phyloP scores from a whole-genome alignment of 2,113 vertebrate species.

The Catagonus wagneri region DNA sequence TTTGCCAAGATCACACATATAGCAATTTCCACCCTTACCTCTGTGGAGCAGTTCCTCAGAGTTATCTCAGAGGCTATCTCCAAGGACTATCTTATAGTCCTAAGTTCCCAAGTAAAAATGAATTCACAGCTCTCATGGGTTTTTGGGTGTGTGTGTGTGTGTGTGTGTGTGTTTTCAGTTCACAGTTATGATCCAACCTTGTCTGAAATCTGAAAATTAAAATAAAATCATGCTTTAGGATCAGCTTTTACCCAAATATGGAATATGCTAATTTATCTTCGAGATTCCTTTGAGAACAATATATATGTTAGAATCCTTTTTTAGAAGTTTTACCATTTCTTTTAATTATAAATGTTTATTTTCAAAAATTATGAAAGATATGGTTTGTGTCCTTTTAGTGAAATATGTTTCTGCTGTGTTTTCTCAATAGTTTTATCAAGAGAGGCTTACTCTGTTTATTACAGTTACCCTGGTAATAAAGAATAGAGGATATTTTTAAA shows the following conservation, averaged over 20 bases:
- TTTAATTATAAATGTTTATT: conserved; percentile 6
- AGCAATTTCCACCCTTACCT: not conserved
- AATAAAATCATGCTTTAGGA: not conserved
- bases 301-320: not conserved
- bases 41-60: not conserved
- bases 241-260: not conserved
- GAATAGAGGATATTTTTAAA: not conserved
- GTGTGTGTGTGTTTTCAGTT: not conserved
- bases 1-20: not conserved
- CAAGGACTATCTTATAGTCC: not conserved
- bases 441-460: not conserved
- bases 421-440: not conserved
- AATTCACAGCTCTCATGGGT: not conserved
- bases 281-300: not conserved
- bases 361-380: not conserved
- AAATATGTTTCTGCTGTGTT: not conserved
- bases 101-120: not conserved
- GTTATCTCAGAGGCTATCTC: not conserved
- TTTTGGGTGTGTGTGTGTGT: no score
- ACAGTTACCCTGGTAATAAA: not conserved
- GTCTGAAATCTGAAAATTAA: not conserved
- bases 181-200: not conserved
- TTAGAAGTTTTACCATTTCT: not conserved
- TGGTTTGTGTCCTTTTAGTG: not conserved
- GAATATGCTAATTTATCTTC: not conserved